Evolutionary conservation across 2,113 vertebrate genomes (phyloP).

Genomic region (Myiozetetes cayanensis): DNA sequence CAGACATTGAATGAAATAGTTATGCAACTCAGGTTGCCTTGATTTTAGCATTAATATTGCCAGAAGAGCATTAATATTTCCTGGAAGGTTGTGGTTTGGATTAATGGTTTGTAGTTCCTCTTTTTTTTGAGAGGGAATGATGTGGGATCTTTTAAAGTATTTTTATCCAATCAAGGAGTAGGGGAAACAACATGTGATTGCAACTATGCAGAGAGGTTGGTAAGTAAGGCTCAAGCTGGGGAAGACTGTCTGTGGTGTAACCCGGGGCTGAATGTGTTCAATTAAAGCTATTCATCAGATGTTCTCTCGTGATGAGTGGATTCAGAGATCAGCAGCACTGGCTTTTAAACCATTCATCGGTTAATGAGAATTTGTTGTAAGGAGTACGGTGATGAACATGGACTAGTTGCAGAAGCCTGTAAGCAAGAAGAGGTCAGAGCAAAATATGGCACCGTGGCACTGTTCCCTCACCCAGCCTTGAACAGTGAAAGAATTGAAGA

Average conservation of each 20-base stretch:
- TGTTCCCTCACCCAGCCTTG: background rate
- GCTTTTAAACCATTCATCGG: background rate
- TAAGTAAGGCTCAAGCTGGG: background rate
- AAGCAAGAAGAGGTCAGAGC: background rate
- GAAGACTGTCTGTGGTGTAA: background rate
- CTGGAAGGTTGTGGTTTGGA: background rate
- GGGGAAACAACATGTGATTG: background rate
- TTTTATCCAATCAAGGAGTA: background rate
- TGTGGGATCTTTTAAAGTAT: background rate
- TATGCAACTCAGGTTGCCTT: background rate
- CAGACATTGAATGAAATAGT: background rate
- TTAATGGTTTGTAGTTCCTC: background rate
- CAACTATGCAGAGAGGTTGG: background rate
- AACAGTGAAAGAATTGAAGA: background rate
- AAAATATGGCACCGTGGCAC: fast-evolving
- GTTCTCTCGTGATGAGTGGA: background rate
- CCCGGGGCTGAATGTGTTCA: background rate
- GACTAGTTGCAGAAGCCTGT: background rate
- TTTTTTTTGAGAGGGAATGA: background rate
- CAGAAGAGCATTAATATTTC: background rate
- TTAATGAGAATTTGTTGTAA: background rate
- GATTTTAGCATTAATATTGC: background rate
- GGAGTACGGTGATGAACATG: background rate
- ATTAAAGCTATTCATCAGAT: background rate
- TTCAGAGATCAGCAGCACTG: background rate